Evolutionary conservation across 2,888 invertebrate genomes (phyloP), one percentile per base, ranked within the genome.

Genomic region (Perithous albicinctus): DNA sequence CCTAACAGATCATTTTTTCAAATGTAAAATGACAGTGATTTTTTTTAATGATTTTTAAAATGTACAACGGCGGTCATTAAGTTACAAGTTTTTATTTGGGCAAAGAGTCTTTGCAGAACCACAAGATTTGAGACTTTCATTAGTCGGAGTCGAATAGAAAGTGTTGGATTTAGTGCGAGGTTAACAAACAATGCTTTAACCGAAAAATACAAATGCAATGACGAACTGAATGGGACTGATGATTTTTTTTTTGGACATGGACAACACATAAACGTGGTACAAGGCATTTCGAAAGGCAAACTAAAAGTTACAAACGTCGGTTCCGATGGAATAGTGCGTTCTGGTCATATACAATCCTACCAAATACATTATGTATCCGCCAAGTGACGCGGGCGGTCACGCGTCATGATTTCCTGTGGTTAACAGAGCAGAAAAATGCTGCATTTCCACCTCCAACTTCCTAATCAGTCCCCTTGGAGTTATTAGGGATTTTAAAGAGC

Each of bases 341-440:
- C 2, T 48, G 48, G 15, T n/a, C 18, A 66, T 66, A 51, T n/a
- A n/a, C 15, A 23, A 67, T 35, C 20, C 18, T 12, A 38, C 20
- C 26, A 64, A 26, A 43, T 54, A 23, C 18, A 51, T 69, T 54
- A 51, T 38, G 51, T 38, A 69, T 51, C 35, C 35, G 54, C 38
- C 38, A n/a, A 43, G 12, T 59, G 32, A 67, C 46, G 6, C 48
- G 61, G 51, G 38, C 59, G 35, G 69, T 61, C 67, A 69, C 41
- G 56, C 43, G 51, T 38, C 59, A 54, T 32, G 59, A 59, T 12
- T 59, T 41, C 38, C 26, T 51, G 64, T 78, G 85, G 43, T 86
- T 84, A 86, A 87, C 85, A 84, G 84, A 86, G 85, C 81, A 84
- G 78, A 85, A 86, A 86, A 85, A 85, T 74, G 66, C 75, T 35